These are phyloP conservation scores for Delphinapterus leucas DNA, from an alignment of 2,113 vertebrate species.

Conservation along the genomic window DNA sequence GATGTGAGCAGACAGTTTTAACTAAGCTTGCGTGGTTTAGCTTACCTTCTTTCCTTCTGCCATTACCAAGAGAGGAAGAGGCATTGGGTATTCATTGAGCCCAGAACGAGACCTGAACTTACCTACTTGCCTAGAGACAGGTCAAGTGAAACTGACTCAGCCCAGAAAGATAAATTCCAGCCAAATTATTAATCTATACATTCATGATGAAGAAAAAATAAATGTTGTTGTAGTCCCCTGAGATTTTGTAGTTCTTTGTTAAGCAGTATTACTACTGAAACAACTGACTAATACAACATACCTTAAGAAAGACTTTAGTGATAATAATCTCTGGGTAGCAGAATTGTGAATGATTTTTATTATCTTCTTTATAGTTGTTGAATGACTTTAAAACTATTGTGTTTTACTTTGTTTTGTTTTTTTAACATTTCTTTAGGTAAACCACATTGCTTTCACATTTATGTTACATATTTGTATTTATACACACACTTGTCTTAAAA, in stretches of 20 bases:
- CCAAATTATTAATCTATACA: background rate
- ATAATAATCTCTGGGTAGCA: background rate
- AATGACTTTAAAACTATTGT: background rate
- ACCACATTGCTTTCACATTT: background rate
- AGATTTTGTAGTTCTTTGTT: background rate
- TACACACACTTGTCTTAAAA: background rate
- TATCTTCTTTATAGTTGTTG: background rate
- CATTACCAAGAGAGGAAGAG: background rate
- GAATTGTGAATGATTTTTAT: background rate
- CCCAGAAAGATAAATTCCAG: background rate
- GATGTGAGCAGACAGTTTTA: background rate
- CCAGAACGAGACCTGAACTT: background rate
- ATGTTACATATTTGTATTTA: background rate
- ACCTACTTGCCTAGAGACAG: background rate
- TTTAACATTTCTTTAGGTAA: background rate
- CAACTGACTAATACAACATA: background rate
- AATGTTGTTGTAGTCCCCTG: background rate
- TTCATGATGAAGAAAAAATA: background rate
- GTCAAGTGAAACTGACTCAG: background rate
- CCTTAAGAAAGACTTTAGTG: background rate
- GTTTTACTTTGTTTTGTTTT: background rate
- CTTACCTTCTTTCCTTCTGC: background rate
- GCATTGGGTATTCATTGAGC: background rate
- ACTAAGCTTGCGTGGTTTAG: background rate
- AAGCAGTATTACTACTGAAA: background rate